A percentile compares a stretch with the other conserved stretches of the same genome.
Conservation (phyloP, 2,113 vertebrate species). For the Ifrita kowaldi region DNA sequence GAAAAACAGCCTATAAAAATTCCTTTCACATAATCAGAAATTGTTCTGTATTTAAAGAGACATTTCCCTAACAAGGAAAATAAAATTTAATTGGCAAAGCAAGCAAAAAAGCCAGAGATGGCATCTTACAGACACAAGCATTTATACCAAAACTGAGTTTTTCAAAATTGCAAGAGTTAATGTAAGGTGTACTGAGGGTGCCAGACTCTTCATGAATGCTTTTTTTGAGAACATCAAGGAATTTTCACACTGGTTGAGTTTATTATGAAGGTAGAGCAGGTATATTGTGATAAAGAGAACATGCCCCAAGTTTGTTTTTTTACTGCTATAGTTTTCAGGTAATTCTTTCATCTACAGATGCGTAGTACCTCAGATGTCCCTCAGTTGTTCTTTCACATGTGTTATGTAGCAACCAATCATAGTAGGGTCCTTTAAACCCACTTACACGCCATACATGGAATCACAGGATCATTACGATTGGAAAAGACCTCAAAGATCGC, state of each 20-base stretch:
- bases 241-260: neutral
- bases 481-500: neutral
- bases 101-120: neutral
- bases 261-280: neutral
- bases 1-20: neutral
- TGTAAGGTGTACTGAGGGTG: neutral
- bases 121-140: neutral
- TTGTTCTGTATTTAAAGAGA: neutral
- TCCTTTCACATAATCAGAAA: neutral
- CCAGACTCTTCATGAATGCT: neutral
- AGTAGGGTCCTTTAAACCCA: neutral
- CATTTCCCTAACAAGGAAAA: neutral
- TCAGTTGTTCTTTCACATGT: neutral
- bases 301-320: neutral
- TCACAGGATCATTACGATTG: neutral
- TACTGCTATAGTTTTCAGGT: neutral
- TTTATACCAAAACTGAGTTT: neutral
- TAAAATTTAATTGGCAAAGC: neutral
- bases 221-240: neutral
- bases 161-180: neutral
- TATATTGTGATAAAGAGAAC: neutral
- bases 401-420: neutral
- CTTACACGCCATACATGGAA: rapidly evolving
- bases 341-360: neutral
- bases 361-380: neutral